phyloP scores from a whole-genome alignment of 2,797 vertebrate species.

The Peromyscus melanophrys region DNA sequence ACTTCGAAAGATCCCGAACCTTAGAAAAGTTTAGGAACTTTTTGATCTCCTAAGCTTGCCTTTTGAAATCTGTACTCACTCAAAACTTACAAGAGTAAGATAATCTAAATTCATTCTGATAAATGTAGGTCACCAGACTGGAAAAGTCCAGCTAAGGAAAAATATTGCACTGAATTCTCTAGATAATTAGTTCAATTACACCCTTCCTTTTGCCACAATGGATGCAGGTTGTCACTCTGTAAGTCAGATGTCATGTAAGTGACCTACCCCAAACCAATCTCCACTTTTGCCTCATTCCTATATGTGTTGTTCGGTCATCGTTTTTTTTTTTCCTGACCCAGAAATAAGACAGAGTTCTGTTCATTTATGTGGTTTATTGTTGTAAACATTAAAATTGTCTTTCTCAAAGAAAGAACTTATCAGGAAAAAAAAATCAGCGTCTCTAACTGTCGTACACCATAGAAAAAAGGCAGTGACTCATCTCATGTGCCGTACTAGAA shows the following conservation, averaged over 20 bases:
- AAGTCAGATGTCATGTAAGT: slow-evolving; percentile 59
- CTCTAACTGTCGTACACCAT: slow-evolving; percentile 94
- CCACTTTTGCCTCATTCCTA: slow-evolving; percentile 23
- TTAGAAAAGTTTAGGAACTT: slow-evolving; percentile 62
- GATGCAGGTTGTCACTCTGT: slow-evolving; percentile 53
- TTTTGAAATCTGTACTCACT: slow-evolving; percentile 43
- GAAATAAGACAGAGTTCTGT: slow-evolving; percentile 89
- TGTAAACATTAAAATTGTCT: slow-evolving; percentile 99
- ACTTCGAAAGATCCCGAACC: not conserved
- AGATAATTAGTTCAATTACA: slow-evolving; percentile 46
- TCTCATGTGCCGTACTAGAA: slow-evolving; percentile 91
- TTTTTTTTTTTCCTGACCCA: slow-evolving; percentile 76
- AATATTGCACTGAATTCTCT: slow-evolving; percentile 52
- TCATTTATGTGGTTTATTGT: slow-evolving; percentile 95
- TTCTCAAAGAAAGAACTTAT: slow-evolving; percentile 96
- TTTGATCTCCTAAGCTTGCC: slow-evolving; percentile 14
- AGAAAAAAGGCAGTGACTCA: slow-evolving; percentile 92
- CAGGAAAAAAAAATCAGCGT: slow-evolving; percentile 91
- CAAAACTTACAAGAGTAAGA: slow-evolving; percentile 48
- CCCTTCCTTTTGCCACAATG: slow-evolving; percentile 59
- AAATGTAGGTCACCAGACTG: slow-evolving; percentile 40
- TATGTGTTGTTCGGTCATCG: not conserved
- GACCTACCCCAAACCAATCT: slow-evolving; percentile 61
- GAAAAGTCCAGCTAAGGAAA: slow-evolving; percentile 62
- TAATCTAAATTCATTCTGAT: slow-evolving; percentile 57